Percentiles rank a stretch among this genome's conserved stretches.
Conservation (phyloP, 2,888 invertebrate genomes). For the Latrodectus elegans region DNA sequence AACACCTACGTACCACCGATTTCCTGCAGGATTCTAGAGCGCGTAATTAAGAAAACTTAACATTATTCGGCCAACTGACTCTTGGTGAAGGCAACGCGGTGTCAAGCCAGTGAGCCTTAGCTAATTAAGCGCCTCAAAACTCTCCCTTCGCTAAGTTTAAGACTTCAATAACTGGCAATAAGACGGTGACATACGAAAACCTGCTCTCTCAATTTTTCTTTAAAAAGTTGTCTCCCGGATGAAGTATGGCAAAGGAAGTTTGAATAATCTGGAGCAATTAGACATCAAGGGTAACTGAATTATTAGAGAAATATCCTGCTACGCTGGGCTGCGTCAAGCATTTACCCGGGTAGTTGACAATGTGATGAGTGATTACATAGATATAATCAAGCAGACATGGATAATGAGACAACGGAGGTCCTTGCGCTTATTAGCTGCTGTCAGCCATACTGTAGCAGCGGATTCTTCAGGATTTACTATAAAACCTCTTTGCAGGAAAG, state of each 20-base stretch:
- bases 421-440: constrained; percentile 6
- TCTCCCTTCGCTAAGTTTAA: constrained; percentile 29
- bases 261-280: constrained; percentile 48
- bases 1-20: neutral
- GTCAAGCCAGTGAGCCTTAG: constrained; percentile 30
- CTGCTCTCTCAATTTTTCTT: constrained; percentile 30
- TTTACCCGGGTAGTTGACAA: constrained; percentile 21
- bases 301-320: constrained; percentile 24
- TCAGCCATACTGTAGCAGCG: no score
- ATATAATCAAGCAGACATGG: constrained; percentile 22
- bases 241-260: constrained; percentile 13
- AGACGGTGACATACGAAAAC: constrained; percentile 21
- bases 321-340: constrained; percentile 37
- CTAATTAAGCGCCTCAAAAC: constrained; percentile 46
- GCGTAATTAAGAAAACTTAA: constrained; percentile 55
- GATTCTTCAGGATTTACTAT: no score
- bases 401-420: constrained; percentile 13
- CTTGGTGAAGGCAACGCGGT: neutral
- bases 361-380: constrained; percentile 30
- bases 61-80: constrained; percentile 3
- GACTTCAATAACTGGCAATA: constrained; percentile 12
- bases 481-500: no score
- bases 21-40: neutral
- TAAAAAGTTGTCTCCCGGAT: constrained; percentile 38
- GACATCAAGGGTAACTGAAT: constrained; percentile 36